Percentiles rank a stretch among this genome's conserved stretches.
These are phyloP conservation scores for Sternarchorhynchus goeldii DNA, from an alignment of 2,797 vertebrate genomes.

Conservation along the genomic window DNA sequence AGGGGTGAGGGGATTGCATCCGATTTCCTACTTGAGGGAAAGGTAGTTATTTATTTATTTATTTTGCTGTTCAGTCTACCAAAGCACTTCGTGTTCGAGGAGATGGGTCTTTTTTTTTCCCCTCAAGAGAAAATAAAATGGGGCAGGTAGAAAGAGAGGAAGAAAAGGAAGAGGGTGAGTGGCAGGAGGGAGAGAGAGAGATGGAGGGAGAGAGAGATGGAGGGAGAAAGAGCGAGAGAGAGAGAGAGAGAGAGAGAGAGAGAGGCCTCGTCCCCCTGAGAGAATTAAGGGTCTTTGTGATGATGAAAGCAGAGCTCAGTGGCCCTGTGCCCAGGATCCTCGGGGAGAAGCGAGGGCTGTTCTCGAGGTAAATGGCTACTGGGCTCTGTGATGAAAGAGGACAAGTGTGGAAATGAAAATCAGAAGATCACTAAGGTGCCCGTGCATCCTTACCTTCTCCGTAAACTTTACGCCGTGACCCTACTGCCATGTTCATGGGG, in stretches of 20 bases:
- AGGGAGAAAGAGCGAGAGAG: background rate
- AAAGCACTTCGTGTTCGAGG: constrained; percentile 9
- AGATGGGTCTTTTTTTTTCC: constrained; percentile 6
- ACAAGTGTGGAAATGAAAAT: constrained; percentile 53
- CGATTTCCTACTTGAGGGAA: constrained; percentile 45
- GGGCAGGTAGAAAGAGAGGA: constrained; percentile 19
- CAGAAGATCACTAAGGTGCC: constrained; percentile 37
- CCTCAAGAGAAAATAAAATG: constrained; percentile 16
- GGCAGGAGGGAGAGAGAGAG: background rate
- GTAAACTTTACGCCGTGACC: background rate
- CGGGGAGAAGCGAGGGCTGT: constrained; percentile 63
- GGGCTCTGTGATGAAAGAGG: constrained; percentile 64
- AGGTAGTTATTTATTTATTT: constrained; percentile 37
- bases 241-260: background rate
- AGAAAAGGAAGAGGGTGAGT: background rate
- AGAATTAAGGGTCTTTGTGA: constrained; percentile 69
- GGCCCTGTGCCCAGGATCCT: constrained; percentile 66
- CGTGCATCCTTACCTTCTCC: constrained; percentile 21
- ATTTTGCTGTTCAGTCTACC: constrained; percentile 52
- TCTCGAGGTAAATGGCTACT: constrained; percentile 68
- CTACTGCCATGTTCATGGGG: background rate
- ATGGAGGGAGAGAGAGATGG: background rate
- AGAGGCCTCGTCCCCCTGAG: constrained; percentile 31
- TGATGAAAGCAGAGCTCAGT: constrained; percentile 73
- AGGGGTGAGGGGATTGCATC: background rate